Conservation (phyloP, 2,113 vertebrate species). For the Ancistrus triradiatus region DNA sequence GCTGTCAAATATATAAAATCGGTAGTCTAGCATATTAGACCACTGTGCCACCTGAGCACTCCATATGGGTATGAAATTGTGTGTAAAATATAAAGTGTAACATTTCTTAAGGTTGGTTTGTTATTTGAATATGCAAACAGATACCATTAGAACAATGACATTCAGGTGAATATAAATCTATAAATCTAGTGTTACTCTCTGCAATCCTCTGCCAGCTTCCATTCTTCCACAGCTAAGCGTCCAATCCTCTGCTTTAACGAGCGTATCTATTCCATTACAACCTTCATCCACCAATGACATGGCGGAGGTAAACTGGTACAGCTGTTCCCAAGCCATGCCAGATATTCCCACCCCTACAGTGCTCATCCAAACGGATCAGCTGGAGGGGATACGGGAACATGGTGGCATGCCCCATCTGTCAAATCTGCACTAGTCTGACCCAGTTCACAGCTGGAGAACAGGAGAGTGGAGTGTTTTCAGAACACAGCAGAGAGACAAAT, state of each 20-base stretch:
- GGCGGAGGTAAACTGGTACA: slow-evolving; percentile 9
- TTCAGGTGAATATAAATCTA: no score
- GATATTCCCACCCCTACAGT: slow-evolving; percentile 25
- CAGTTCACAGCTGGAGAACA: slow-evolving; percentile 22
- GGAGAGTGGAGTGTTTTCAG: slow-evolving; percentile 27
- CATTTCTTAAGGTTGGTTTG: no score
- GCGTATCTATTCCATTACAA: slow-evolving; percentile 10
- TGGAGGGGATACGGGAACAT: slow-evolving; percentile 7
- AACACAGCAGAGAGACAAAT: slow-evolving; percentile 33
- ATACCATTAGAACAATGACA: no score
- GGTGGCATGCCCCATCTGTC: slow-evolving; percentile 37
- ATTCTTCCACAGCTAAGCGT: no score
- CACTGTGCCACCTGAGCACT: no score
- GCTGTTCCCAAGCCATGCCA: slow-evolving; percentile 27
- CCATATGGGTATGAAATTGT: no score
- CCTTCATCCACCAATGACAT: neutral
- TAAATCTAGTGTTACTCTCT: no score
- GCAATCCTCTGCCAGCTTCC: neutral
- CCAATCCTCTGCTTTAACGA: slow-evolving; percentile 11
- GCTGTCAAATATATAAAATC: no score
- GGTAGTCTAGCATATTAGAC: no score
- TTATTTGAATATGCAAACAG: no score
- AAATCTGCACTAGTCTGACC: slow-evolving; percentile 15
- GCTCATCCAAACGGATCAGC: slow-evolving; percentile 36
- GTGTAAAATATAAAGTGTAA: no score